Evolutionary conservation across 2,113 vertebrate genomes (phyloP).

Genomic region (Stegostoma tigrinum): DNA sequence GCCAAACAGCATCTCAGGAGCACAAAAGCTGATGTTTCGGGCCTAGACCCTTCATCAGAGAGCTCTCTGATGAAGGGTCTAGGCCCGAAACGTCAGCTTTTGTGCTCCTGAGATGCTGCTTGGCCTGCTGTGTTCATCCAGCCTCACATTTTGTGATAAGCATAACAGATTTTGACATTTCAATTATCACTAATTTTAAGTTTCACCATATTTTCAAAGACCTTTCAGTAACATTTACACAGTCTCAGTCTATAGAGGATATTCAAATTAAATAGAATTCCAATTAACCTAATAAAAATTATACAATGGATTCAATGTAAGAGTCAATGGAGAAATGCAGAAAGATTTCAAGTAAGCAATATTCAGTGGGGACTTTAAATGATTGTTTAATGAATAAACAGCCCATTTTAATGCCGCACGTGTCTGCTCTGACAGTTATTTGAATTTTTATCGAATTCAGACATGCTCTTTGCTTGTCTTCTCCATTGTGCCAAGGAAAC

Average conservation of each 20-base stretch:
- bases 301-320: neutral
- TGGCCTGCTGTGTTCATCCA: too few relatives aligned
- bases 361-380: neutral
- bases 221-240: constrained; percentile 12
- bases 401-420: neutral
- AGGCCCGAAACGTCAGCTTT: too few relatives aligned
- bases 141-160: neutral
- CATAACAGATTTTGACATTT: neutral
- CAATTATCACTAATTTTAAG: constrained; percentile 13
- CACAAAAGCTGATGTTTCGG: too few relatives aligned
- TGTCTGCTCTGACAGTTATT: neutral
- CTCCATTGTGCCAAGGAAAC: neutral
- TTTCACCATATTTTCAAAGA: neutral
- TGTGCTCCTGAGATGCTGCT: too few relatives aligned
- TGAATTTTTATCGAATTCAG: neutral
- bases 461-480: neutral
- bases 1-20: too few relatives aligned
- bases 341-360: neutral
- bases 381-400: constrained; percentile 14
- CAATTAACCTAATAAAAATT: neutral
- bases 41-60: too few relatives aligned
- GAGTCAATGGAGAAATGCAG: neutral
- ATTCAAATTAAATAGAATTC: neutral
- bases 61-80: too few relatives aligned
- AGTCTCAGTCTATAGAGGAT: neutral